A percentile compares a stretch with the other conserved stretches of the same genome.
Evolutionary conservation across 1,140 invertebrate genomes (phyloP).

Genomic region (Pemphigus obesinymphae): DNA sequence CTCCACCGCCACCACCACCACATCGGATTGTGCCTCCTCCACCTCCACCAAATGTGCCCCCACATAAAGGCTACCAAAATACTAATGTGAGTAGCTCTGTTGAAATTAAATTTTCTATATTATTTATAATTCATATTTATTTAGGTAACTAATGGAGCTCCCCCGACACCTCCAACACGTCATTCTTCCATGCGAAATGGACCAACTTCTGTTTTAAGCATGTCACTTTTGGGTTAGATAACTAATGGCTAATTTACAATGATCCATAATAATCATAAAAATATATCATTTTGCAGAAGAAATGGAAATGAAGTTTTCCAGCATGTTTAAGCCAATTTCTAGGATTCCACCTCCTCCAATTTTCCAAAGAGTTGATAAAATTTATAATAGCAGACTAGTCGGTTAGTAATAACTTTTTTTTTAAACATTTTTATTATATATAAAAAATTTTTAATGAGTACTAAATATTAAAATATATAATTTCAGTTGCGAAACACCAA

Average conservation of each 20-base stretch:
- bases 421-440: background rate
- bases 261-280: background rate
- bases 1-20: slow-evolving; percentile 46
- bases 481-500: slow-evolving; percentile 37
- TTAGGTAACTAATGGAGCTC: slow-evolving; percentile 42
- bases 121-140: background rate
- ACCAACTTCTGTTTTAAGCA: slow-evolving; percentile 19
- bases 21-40: slow-evolving; percentile 14
- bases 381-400: slow-evolving; percentile 56
- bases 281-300: slow-evolving; percentile 48
- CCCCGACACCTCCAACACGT: slow-evolving; percentile 47
- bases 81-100: slow-evolving; percentile 21
- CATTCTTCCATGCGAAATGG: slow-evolving; percentile 46
- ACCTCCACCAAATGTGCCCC: slow-evolving; percentile 15
- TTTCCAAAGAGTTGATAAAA: slow-evolving; percentile 54
- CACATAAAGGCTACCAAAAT: slow-evolving; percentile 25
- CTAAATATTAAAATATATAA: too few species aligned
- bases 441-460: too few species aligned
- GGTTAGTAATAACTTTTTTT: slow-evolving; percentile 49
- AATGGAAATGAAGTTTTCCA: slow-evolving; percentile 54
- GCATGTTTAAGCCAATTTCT: slow-evolving; percentile 54
- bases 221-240: slow-evolving; percentile 15
- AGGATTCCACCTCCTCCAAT: slow-evolving; percentile 55
- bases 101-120: background rate
- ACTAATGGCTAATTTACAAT: background rate